Conservation (phyloP, 2,888 invertebrate genomes). For the Plagiodera versicolora region DNA sequence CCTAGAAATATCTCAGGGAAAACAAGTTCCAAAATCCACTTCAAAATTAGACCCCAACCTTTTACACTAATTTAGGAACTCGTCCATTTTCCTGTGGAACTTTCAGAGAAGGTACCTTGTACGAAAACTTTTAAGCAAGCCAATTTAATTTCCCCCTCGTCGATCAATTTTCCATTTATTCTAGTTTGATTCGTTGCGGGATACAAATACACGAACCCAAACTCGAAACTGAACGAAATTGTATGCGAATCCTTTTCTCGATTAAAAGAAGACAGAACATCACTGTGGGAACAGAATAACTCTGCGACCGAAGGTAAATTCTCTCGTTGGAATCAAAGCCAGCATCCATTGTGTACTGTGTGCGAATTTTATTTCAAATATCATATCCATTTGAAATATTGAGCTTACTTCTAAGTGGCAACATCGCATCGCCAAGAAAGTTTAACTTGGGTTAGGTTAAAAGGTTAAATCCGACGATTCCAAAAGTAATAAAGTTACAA, state of each 20-base stretch:
- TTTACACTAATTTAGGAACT: constrained; percentile 12
- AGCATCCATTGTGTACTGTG: too few species aligned
- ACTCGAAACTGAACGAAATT: constrained; percentile 12
- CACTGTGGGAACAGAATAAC: background rate
- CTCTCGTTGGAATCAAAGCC: too few species aligned
- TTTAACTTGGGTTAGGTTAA: too few species aligned
- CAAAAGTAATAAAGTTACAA: too few species aligned
- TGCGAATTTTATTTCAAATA: too few species aligned
- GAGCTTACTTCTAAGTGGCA: too few species aligned
- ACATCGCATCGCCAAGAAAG: too few species aligned
- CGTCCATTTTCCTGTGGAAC: constrained; percentile 13
- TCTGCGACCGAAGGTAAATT: too few species aligned
- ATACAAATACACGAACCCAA: constrained; percentile 15
- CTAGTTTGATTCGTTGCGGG: constrained; percentile 28
- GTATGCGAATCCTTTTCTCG: background rate
- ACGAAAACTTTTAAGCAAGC: constrained; percentile 25
- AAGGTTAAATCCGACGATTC: too few species aligned
- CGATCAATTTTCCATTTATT: constrained; percentile 36
- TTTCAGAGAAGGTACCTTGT: constrained; percentile 13
- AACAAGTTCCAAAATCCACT: background rate
- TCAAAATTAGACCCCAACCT: constrained; percentile 3
- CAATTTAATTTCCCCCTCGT: constrained; percentile 22
- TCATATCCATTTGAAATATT: too few species aligned
- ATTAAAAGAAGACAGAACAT: background rate
- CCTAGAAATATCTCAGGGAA: too few species aligned